Conservation (phyloP, 1,140 invertebrate species). For the Drosophila tani region DNA sequence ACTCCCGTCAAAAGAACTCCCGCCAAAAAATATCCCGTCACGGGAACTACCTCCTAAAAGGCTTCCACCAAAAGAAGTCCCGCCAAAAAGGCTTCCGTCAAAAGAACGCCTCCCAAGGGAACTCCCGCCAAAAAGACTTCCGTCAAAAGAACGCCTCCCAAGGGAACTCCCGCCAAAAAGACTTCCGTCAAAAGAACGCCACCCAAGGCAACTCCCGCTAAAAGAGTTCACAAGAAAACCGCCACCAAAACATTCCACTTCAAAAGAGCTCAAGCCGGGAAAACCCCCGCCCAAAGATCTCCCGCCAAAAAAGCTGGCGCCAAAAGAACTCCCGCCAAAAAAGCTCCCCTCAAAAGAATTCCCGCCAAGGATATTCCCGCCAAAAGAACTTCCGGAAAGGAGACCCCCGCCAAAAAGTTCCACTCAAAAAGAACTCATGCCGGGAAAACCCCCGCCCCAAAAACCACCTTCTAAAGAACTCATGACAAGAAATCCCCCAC, state of each 20-base stretch:
- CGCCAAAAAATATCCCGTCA: background rate
- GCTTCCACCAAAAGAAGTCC: background rate
- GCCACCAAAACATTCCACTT: too few species aligned
- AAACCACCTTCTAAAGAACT: background rate
- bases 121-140: background rate
- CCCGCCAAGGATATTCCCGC: background rate
- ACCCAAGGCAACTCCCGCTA: too few species aligned
- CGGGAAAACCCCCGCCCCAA: background rate
- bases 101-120: background rate
- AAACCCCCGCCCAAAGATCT: too few species aligned
- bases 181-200: too few species aligned
- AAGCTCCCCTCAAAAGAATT: too few species aligned
- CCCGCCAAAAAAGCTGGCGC: too few species aligned
- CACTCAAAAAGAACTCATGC: background rate
- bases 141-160: too few species aligned
- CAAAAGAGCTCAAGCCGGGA: too few species aligned
- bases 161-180: too few species aligned
- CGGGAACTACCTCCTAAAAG: background rate
- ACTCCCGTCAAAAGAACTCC: background rate
- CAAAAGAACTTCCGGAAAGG: background rate
- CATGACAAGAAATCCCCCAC: background rate
- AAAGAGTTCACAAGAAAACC: too few species aligned
- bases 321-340: too few species aligned
- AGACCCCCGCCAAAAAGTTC: background rate
- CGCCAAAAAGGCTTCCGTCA: background rate